Evolutionary conservation across 1,140 invertebrate species (phyloP).

Genomic region (Globodera rostochiensis): DNA sequence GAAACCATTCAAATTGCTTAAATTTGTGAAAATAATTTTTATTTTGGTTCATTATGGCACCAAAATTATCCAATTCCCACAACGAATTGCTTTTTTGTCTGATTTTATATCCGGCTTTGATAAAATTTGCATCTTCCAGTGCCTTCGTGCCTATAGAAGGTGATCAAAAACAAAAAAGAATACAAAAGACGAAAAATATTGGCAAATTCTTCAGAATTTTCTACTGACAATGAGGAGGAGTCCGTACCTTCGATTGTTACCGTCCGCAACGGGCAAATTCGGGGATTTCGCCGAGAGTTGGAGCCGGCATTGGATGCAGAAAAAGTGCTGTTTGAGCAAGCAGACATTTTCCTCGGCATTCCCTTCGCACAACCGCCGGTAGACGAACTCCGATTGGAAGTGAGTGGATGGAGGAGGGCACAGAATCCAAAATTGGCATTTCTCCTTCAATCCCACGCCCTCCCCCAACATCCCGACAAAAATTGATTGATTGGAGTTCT

Average conservation of each 20-base stretch:
- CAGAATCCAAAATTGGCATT: no score
- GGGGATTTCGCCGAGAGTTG: conserved; percentile 8
- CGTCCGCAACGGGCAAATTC: not conserved
- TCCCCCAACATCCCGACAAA: no score
- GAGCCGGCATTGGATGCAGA: not conserved
- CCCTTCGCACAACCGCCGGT: conserved; percentile 38
- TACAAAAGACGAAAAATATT: not conserved
- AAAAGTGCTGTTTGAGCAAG: not conserved
- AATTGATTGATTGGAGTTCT: no score
- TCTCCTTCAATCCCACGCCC: no score
- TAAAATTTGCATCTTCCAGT: not conserved
- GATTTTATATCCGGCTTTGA: not conserved
- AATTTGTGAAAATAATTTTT: no score
- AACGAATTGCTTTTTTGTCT: not conserved
- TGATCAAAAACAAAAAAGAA: not conserved
- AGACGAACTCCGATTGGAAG: conserved; percentile 28
- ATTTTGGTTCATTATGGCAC: no score
- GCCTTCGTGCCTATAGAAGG: not conserved
- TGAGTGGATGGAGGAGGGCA: not conserved
- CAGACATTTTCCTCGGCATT: conserved; percentile 39
- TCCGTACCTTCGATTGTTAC: not conserved
- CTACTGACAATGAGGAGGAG: not conserved
- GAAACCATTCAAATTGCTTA: no score
- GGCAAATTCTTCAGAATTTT: not conserved
- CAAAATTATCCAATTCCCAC: no score